Percentiles rank a stretch among this genome's conserved stretches.
These are phyloP conservation scores for Drosophila gunungcola DNA, from an alignment of 1,140 invertebrate species.

Conservation along the genomic window DNA sequence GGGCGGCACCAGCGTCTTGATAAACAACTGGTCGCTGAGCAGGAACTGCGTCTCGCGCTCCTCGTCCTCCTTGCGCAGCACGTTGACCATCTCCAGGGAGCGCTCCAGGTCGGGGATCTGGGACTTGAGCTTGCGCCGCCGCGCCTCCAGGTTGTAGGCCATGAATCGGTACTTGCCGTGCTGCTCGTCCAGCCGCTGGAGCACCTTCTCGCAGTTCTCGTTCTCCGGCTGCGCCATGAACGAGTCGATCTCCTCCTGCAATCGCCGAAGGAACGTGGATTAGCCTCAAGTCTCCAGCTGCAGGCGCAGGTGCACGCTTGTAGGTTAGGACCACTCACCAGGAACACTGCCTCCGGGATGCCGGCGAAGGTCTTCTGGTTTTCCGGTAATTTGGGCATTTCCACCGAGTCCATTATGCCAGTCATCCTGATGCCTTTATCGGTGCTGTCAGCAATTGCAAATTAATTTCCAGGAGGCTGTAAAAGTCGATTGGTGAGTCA, in stretches of 20 bases:
- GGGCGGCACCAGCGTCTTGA: constrained; percentile 94
- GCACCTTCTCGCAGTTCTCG: constrained; percentile 92
- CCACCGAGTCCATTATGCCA: constrained; percentile 79
- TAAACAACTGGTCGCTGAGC: constrained; percentile 97
- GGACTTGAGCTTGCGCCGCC: constrained; percentile 92
- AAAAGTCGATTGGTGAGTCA: constrained; percentile 53
- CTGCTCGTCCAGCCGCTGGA: constrained; percentile 94
- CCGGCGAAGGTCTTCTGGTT: constrained; percentile 91
- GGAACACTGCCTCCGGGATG: constrained; percentile 92
- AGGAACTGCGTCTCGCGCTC: constrained; percentile 96
- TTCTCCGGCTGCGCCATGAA: constrained; percentile 95
- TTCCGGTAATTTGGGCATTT: constrained; percentile 85
- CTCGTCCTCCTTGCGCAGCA: constrained; percentile 92
- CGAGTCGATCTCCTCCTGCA: constrained; percentile 97
- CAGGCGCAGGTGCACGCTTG: constrained; percentile 33
- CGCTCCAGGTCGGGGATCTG: constrained; percentile 97
- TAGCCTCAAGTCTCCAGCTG: constrained; percentile 69
- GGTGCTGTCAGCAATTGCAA: constrained; percentile 49
- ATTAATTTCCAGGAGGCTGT: constrained; percentile 71
- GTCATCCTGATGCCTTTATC: constrained; percentile 66
- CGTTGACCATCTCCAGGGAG: constrained; percentile 96
- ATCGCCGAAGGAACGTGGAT: constrained; percentile 27
- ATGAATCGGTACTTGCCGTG: constrained; percentile 99
- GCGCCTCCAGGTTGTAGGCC: constrained; percentile 95
- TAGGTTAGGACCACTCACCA: constrained; percentile 87